These are phyloP conservation scores for Scophthalmus maximus DNA, from an alignment of 2,113 vertebrate species.

Conservation along the genomic window DNA sequence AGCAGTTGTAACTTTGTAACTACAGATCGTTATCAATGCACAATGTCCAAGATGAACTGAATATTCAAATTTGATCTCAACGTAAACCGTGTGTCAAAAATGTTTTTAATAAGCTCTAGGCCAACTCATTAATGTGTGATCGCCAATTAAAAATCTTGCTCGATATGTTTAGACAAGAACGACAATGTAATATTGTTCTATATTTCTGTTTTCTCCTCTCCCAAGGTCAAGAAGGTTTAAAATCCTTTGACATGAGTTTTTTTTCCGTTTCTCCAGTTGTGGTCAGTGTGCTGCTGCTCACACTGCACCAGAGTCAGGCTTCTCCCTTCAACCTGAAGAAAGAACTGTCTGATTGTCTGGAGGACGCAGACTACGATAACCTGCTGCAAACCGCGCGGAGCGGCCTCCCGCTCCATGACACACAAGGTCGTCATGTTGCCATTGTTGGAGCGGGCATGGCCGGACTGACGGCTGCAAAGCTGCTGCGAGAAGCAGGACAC, in stretches of 20 bases:
- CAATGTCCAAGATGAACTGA: too few species aligned
- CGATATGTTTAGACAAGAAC: too few species aligned
- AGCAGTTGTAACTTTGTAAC: too few species aligned
- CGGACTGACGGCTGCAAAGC: constrained; percentile 55
- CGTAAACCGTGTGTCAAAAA: too few species aligned
- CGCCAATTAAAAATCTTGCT: too few species aligned
- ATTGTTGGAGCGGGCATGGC: constrained; percentile 61
- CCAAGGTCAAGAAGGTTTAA: not conserved
- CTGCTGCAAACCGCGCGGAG: not conserved
- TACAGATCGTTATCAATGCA: too few species aligned
- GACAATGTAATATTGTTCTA: too few species aligned
- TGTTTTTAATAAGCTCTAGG: too few species aligned
- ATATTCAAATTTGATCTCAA: too few species aligned
- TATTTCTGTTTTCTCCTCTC: too few species aligned
- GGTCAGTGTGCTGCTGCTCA: not conserved
- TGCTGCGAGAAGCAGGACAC: constrained; percentile 67
- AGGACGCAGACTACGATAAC: constrained; percentile 12
- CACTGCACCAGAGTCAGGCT: not conserved
- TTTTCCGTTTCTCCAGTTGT: not conserved
- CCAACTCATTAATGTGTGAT: too few species aligned
- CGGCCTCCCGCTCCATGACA: constrained; percentile 8
- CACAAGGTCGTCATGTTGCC: constrained; percentile 20
- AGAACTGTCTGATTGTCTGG: constrained; percentile 36
- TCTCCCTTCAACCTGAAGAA: constrained; percentile 4
- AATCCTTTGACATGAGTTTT: not conserved